Evolutionary conservation across 1,140 invertebrate species (phyloP), one percentile per base, ranked within the genome.

Genomic region (Scaptomyza montana): DNA sequence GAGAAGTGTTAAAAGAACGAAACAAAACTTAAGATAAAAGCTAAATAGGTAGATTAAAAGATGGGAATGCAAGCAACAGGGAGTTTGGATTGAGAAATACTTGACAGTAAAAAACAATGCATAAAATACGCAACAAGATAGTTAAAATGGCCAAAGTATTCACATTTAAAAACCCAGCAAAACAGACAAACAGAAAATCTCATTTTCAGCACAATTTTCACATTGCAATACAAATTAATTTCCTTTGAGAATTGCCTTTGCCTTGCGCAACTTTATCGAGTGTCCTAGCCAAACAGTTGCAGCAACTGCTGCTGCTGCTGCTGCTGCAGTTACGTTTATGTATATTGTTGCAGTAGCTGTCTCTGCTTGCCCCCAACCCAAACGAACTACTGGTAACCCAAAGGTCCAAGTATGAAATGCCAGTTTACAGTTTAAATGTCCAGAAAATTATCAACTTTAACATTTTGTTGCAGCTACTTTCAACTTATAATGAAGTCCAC

Each of bases 211-310:
- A 78, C 78, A 73, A 80, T 86, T 81, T 86, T 78, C 78, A 87
- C 81, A 86, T 86, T 86, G 82, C 81, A 86, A 81, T 75, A 86
- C 78, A 86, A 86, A 86, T 86, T 86, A 86, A 86, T 86, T 86
- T 86, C 82, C 82, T 81, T 81, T 66, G 82, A 87, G 82, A 81
- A 78, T 86, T 86, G 74, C 73, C 71, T 78, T 76, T 36, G 33
- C 33, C 33, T 72, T 86, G 78, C 75, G 65, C 82, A 86, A 86
- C 74, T 86, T 86, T 86, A 86, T 86, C 81, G 81, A 75, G 74
- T 70, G 78, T 73, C 81, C 74, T 71, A 57, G 65, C 71, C 62
- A 60, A 72, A 60, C 63, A 74, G 69, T 61, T 71, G 61, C 56
- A 57, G 55, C 10, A 55, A 16, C 19, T 84, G 64, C 76, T 60